Evolutionary conservation across 2,888 invertebrate genomes (phyloP), one percentile per base, ranked within the genome.

Genomic region (Andrena bucephala): DNA sequence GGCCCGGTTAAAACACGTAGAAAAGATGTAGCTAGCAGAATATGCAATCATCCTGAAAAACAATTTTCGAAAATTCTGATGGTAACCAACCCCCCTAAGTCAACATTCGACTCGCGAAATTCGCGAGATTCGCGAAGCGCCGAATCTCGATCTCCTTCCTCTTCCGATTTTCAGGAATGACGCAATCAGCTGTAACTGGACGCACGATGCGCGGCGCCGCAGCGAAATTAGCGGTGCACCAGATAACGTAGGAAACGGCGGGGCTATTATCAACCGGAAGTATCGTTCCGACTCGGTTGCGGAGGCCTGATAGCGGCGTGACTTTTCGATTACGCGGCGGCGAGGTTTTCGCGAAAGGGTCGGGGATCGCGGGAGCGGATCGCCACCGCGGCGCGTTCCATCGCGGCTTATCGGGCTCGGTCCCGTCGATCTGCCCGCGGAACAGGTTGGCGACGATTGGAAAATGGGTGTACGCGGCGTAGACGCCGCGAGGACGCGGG

Each of bases 161-260:
- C 48, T 48, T 33, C 7, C 27, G 60, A 78, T 67, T 29, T 71
- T 69, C 36, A 57, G 33, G 63, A 63, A 62, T 62, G 70, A 72
- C 68, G 72, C 59, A 36, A 83, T 85, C 69, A 48, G 67, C 54
- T 63, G 63, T 75, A 67, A 73, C 50, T 42, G 27, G 63, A 67
- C 29, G 24, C 70, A 24, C 54, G 77, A 57, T 57, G 62, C 48
- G 42, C 60, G 57, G 20, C 63, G 7, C 27, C 6, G 59, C 42
- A 62, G 67, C 72, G 52, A 71, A 76, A 83, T 73, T 77, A 65
- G 36, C 75, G 74, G 66, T 71, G 66, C 62, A 24, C 75, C 27
- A 73, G 81, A 85, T 86, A 87, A 75, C 70, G 10, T 82, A 81
- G 82, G 87, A 87, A 87, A 54, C 59, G 84, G 72, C 80, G 65